These are phyloP conservation scores for Chionis minor DNA, from an alignment of 2,113 vertebrate genomes.

Conservation along the genomic window DNA sequence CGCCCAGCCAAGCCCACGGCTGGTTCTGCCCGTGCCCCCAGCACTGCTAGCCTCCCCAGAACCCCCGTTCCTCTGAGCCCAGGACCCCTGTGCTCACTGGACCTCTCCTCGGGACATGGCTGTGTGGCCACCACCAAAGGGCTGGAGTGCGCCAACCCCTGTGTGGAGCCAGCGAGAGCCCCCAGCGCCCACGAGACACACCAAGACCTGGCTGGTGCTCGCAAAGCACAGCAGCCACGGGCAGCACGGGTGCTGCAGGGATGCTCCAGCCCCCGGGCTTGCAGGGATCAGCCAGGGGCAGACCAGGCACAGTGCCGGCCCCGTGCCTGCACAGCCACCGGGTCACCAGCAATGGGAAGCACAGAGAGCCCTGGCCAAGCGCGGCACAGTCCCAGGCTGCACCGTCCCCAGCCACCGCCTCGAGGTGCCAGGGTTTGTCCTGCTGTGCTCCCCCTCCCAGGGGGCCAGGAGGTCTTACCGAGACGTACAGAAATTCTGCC, in stretches of 20 bases:
- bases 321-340: background rate
- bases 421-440: background rate
- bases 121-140: background rate
- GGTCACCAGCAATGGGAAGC: background rate
- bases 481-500: conserved; percentile 20
- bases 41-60: fast-evolving
- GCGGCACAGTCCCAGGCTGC: fast-evolving
- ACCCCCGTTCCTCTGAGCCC: fast-evolving
- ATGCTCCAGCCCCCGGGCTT: background rate
- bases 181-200: fast-evolving
- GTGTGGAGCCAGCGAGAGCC: fast-evolving
- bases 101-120: background rate
- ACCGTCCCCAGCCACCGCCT: background rate
- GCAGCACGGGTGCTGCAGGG: background rate
- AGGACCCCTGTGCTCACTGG: background rate
- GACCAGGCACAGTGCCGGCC: fast-evolving
- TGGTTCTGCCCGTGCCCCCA: background rate
- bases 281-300: background rate
- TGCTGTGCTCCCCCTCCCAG: background rate
- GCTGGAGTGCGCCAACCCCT: background rate
- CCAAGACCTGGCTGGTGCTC: background rate
- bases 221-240: fast-evolving
- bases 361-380: background rate
- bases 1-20: fast-evolving
- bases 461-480: background rate